Conservation (phyloP, 2,888 invertebrate species). For the Disparrhopalites patrizii region DNA sequence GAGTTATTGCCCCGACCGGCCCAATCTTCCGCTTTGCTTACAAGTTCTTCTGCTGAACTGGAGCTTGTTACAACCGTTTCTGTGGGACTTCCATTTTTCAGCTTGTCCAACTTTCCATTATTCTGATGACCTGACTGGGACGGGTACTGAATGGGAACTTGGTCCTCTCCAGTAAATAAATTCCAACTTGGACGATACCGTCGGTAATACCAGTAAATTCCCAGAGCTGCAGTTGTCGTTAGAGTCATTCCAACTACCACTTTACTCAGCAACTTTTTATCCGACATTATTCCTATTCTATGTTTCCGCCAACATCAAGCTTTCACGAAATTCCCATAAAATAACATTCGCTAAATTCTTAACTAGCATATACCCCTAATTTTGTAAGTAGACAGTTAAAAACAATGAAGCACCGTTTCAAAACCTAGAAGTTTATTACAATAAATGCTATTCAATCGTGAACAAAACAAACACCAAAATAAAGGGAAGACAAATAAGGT, state of each 20-base stretch:
- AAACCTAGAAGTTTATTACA: too few relatives aligned
- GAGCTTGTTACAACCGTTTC: conserved; percentile 21
- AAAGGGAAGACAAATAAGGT: too few relatives aligned
- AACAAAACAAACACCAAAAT: too few relatives aligned
- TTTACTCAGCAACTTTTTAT: not conserved
- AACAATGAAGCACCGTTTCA: too few relatives aligned
- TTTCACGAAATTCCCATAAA: not conserved
- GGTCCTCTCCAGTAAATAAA: not conserved
- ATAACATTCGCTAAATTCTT: too few relatives aligned
- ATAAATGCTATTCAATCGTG: too few relatives aligned
- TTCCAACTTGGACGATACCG: not conserved
- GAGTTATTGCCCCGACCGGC: not conserved
- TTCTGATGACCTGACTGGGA: not conserved
- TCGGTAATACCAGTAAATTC: not conserved
- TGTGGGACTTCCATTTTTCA: not conserved
- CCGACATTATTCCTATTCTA: not conserved
- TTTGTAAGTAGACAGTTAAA: not conserved
- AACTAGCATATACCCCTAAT: too few relatives aligned
- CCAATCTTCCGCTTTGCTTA: not conserved
- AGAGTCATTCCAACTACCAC: not conserved
- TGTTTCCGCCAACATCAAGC: not conserved
- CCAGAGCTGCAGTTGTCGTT: not conserved
- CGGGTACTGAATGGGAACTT: not conserved
- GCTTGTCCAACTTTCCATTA: not conserved
- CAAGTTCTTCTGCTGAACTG: not conserved